Percentiles rank a stretch among this genome's conserved stretches.
Evolutionary conservation across 30 jellyfish, hydroid and myxozoan species (phyloP).

Genomic region (Aurelia sp.): DNA sequence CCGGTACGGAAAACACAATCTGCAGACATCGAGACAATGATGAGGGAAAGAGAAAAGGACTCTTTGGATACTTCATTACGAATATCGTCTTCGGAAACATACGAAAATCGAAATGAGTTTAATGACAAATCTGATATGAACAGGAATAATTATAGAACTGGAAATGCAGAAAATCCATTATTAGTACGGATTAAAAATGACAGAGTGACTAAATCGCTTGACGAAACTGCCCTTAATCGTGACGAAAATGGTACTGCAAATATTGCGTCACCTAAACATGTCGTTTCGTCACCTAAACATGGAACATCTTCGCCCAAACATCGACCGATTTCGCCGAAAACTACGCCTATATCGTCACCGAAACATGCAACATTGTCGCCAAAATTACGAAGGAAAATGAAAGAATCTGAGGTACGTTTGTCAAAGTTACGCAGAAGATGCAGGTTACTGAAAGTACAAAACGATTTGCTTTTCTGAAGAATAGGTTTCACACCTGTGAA

Average conservation of each 20-base stretch:
- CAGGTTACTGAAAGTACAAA: too few species aligned
- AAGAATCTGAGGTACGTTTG: too few species aligned
- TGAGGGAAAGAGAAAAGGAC: background rate
- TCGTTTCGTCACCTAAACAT: background rate
- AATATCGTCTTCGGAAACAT: background rate
- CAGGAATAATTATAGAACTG: background rate
- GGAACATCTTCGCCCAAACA: background rate
- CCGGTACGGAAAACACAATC: slow-evolving; percentile 32
- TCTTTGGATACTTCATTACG: background rate
- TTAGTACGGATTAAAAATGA: slow-evolving; percentile 49
- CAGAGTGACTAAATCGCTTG: slow-evolving; percentile 23
- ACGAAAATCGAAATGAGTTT: background rate
- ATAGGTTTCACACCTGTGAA: too few species aligned
- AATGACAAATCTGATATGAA: background rate
- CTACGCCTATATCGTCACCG: too few species aligned
- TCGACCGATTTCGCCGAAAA: too few species aligned
- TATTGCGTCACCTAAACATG: background rate
- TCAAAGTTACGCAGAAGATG: too few species aligned
- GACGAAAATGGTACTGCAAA: background rate
- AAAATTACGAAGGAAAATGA: too few species aligned
- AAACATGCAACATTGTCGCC: too few species aligned
- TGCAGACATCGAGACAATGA: slow-evolving; percentile 29
- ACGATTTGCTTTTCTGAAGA: too few species aligned
- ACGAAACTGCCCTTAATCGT: background rate
- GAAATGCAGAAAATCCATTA: slow-evolving; percentile 54